Percentiles rank a stretch among this genome's conserved stretches.
Conservation (phyloP, 2,888 invertebrate species). For the Hylaea fasciaria region DNA sequence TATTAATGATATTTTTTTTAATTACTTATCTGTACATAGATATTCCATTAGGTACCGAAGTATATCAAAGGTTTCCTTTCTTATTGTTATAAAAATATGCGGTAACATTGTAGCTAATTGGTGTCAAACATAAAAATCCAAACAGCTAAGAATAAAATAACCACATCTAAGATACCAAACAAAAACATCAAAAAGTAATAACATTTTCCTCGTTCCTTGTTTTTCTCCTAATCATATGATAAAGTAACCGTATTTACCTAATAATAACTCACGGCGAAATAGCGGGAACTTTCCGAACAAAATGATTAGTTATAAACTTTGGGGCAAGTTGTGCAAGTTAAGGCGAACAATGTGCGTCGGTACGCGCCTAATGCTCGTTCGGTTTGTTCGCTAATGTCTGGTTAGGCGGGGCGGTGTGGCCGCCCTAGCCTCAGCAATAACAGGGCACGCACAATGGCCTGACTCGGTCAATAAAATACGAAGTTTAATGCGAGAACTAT, state of each 20-base stretch:
- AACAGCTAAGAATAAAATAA: neutral
- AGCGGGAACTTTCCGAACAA: slow-evolving; percentile 15
- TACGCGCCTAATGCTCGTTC: neutral
- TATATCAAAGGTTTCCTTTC: neutral
- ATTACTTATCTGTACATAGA: too few species aligned
- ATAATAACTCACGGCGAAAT: slow-evolving; percentile 19
- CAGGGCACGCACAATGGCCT: slow-evolving; percentile 57
- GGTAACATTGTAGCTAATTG: too few species aligned
- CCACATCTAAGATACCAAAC: slow-evolving; percentile 2
- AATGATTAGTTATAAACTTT: slow-evolving; percentile 30
- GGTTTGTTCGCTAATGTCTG: slow-evolving; percentile 35
- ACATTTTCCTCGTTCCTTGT: slow-evolving; percentile 9
- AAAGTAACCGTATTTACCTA: slow-evolving; percentile 15
- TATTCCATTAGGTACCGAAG: too few species aligned
- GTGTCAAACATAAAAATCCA: too few species aligned
- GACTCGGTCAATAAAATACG: slow-evolving; percentile 61
- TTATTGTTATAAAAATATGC: neutral
- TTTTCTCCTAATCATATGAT: slow-evolving; percentile 12
- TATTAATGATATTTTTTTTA: too few species aligned
- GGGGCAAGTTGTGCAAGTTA: slow-evolving; percentile 8
- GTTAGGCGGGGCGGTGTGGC: slow-evolving; percentile 28
- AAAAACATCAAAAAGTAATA: slow-evolving; percentile 6
- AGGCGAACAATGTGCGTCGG: neutral
- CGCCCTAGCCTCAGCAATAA: slow-evolving; percentile 48
- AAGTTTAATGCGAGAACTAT: slow-evolving; percentile 58